Percentiles rank a stretch among this genome's conserved stretches.
phyloP scores from a whole-genome alignment of 2,888 invertebrate species.

The Saturnia japonica region DNA sequence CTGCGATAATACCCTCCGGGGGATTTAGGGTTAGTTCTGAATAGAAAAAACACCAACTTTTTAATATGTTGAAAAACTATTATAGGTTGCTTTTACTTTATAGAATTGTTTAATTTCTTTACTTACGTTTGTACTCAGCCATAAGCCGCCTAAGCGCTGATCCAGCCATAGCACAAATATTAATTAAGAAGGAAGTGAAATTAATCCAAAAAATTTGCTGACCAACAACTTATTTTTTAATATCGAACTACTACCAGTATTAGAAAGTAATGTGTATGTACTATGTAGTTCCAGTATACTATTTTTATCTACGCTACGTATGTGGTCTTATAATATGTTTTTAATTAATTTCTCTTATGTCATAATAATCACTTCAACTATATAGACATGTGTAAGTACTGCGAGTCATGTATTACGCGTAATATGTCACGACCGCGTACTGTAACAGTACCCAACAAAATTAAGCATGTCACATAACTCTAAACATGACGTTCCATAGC shows the following conservation, averaged over 20 bases:
- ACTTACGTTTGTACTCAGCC: conserved; percentile 93
- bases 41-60: conserved; percentile 30
- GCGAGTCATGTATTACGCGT: too few species aligned
- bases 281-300: too few species aligned
- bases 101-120: not conserved
- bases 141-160: conserved; percentile 91
- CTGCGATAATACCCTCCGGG: conserved; percentile 99
- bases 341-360: not conserved
- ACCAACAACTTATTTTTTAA: not conserved
- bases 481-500: too few species aligned
- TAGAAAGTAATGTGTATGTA: not conserved
- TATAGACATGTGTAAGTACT: too few species aligned
- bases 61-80: conserved; percentile 13
- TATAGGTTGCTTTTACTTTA: conserved; percentile 1
- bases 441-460: too few species aligned
- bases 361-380: too few species aligned
- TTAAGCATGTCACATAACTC: too few species aligned
- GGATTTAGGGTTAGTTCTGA: conserved; percentile 96
- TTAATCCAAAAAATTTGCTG: not conserved
- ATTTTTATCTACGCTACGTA: not conserved
- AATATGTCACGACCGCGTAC: too few species aligned
- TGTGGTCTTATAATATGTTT: not conserved
- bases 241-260: not conserved
- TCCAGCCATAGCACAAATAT: conserved; percentile 84
- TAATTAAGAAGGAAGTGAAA: not conserved